phyloP scores from a whole-genome alignment of 2,797 vertebrate genomes.

The Eulemur mongoz region DNA sequence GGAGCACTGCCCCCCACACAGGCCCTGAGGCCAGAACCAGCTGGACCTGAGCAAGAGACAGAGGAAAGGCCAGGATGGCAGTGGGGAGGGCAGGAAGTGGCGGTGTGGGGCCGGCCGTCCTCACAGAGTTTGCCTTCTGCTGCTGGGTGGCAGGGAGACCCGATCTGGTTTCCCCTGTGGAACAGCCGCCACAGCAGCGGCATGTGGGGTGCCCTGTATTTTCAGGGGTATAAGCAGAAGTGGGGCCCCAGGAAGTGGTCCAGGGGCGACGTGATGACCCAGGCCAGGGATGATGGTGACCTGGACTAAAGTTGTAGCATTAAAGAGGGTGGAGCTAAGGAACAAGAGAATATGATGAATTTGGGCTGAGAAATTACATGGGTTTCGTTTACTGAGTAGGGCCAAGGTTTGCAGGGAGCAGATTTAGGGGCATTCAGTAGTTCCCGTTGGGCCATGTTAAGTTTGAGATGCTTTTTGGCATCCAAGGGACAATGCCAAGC shows the following conservation, averaged over 20 bases:
- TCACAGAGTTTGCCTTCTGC: not conserved
- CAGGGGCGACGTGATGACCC: not conserved
- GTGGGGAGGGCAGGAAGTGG: not conserved
- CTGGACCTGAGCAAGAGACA: not conserved
- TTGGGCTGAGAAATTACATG: not conserved
- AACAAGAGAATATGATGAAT: fast-evolving
- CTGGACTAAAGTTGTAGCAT: not conserved
- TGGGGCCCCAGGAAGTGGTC: not conserved
- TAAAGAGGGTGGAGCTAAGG: not conserved
- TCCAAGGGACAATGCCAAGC: not conserved
- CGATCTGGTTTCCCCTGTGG: not conserved
- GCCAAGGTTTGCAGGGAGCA: not conserved
- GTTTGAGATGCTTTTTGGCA: not conserved
- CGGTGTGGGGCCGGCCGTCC: fast-evolving
- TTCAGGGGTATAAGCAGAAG: not conserved
- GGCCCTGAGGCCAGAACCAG: not conserved
- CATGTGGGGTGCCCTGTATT: fast-evolving
- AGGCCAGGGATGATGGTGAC: not conserved
- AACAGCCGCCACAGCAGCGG: not conserved
- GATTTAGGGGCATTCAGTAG: not conserved
- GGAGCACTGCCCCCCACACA: not conserved
- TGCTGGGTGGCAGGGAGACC: not conserved
- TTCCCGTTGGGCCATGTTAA: not conserved
- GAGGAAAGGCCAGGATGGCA: not conserved
- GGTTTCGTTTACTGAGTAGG: not conserved